A percentile compares a stretch with the other conserved stretches of the same genome.
phyloP scores from a whole-genome alignment of 2,113 vertebrate species.

The Sylvilagus bachmani region DNA sequence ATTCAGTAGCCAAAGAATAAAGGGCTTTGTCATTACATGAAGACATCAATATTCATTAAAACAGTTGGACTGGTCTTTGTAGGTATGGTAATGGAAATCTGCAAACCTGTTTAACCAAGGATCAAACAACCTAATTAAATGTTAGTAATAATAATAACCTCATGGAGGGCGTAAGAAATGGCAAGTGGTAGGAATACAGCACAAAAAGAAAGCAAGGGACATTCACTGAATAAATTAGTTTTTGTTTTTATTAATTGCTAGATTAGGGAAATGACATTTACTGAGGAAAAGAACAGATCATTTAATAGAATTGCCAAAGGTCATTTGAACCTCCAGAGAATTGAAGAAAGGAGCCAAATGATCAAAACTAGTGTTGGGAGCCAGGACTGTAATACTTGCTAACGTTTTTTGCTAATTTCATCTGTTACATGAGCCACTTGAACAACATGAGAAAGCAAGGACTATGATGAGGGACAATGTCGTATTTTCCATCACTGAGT shows the following conservation, averaged over 20 bases:
- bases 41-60: conserved; percentile 80
- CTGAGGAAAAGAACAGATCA: conserved; percentile 79
- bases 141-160: conserved; percentile 81
- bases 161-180: conserved; percentile 52
- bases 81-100: conserved; percentile 84
- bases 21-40: conserved; percentile 74
- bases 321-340: conserved; percentile 72
- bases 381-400: conserved; percentile 66
- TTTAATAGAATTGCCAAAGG: conserved; percentile 78
- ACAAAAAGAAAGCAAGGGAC: conserved; percentile 76
- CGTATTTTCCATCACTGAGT: neutral
- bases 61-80: conserved; percentile 77
- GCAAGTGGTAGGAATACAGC: neutral
- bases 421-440: conserved; percentile 63
- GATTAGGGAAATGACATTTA: conserved; percentile 83
- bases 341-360: conserved; percentile 78
- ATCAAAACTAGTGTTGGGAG: conserved; percentile 76
- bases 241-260: conserved; percentile 86
- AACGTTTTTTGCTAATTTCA: conserved; percentile 61
- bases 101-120: conserved; percentile 82
- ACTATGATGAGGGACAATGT: neutral
- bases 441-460: conserved; percentile 34
- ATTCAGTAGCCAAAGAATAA: conserved; percentile 69
- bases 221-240: conserved; percentile 75
- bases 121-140: conserved; percentile 86